These are phyloP conservation scores for Andrena camellia DNA, from an alignment of 2,888 invertebrate species.

Conservation along the genomic window DNA sequence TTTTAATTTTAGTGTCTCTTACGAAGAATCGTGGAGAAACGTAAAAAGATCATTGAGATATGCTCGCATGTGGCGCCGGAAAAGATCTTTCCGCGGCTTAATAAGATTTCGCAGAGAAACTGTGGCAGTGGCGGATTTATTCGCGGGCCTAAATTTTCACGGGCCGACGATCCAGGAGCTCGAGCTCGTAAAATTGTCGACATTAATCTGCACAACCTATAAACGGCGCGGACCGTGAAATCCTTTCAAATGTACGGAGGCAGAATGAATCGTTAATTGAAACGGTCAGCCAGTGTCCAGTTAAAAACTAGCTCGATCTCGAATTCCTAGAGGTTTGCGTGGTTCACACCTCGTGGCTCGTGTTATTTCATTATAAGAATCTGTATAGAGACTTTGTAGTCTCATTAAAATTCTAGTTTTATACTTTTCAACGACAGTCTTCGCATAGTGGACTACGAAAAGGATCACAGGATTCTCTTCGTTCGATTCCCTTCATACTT, in stretches of 20 bases:
- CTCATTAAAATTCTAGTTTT: not conserved
- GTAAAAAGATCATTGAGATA: not conserved
- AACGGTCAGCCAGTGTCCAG: conserved; percentile 26
- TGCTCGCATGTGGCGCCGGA: not conserved
- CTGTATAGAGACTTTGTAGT: no score
- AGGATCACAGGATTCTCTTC: no score
- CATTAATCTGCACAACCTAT: conserved; percentile 43
- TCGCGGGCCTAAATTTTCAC: conserved; percentile 20
- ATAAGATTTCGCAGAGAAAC: not conserved
- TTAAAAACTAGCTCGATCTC: conserved; percentile 31
- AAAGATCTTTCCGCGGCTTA: not conserved
- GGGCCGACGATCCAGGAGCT: conserved; percentile 14
- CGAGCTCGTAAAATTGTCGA: conserved; percentile 42
- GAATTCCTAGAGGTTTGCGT: not conserved
- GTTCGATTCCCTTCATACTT: no score
- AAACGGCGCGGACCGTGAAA: conserved; percentile 47
- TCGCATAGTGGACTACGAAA: no score
- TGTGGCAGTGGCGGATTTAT: not conserved
- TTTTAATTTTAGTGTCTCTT: not conserved
- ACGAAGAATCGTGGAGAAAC: not conserved
- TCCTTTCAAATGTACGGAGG: conserved; percentile 44
- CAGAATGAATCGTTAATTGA: conserved; percentile 47
- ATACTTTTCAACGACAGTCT: not conserved
- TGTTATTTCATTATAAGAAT: not conserved
- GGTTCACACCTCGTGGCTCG: not conserved